Percentiles rank a stretch among this genome's conserved stretches.
These are phyloP conservation scores for Pollimyrus isidori DNA, from an alignment of 2,113 vertebrate species.

Conservation along the genomic window DNA sequence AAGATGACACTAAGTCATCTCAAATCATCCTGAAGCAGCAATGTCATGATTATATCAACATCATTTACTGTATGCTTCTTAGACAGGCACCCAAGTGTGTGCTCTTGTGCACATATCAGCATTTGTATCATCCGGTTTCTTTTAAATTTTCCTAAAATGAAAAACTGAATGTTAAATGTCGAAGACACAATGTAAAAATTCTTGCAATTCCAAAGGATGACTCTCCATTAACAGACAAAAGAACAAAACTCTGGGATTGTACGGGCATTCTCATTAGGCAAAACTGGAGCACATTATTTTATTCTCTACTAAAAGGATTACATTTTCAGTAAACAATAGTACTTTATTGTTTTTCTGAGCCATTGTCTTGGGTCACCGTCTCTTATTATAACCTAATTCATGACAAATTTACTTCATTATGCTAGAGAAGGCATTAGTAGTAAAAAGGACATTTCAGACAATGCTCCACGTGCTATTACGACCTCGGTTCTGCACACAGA, in stretches of 20 bases:
- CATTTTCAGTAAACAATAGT: constrained; percentile 33
- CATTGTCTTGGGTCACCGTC: constrained; percentile 39
- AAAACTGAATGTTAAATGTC: neutral
- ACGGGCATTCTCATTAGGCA: constrained; percentile 26
- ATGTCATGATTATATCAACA: neutral
- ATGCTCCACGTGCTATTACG: neutral
- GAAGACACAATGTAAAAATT: neutral
- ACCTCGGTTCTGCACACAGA: neutral
- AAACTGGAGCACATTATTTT: constrained; percentile 29
- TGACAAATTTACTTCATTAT: constrained; percentile 53
- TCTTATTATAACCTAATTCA: constrained; percentile 49
- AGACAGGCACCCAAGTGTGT: neutral
- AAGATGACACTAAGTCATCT: constrained; percentile 8
- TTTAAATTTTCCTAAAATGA: neutral
- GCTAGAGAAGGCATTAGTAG: constrained; percentile 51
- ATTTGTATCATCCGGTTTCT: neutral
- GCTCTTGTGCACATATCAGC: neutral
- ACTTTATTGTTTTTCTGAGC: constrained; percentile 40
- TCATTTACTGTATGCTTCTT: neutral
- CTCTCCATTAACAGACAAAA: neutral
- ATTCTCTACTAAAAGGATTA: constrained; percentile 41
- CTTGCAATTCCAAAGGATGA: constrained; percentile 1
- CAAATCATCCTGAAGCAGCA: constrained; percentile 49
- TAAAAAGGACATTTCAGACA: constrained; percentile 52
- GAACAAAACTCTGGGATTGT: neutral